Base-by-base conservation (phyloP, 2,888 invertebrate genomes). In the Eristalis intricaria region DNA sequence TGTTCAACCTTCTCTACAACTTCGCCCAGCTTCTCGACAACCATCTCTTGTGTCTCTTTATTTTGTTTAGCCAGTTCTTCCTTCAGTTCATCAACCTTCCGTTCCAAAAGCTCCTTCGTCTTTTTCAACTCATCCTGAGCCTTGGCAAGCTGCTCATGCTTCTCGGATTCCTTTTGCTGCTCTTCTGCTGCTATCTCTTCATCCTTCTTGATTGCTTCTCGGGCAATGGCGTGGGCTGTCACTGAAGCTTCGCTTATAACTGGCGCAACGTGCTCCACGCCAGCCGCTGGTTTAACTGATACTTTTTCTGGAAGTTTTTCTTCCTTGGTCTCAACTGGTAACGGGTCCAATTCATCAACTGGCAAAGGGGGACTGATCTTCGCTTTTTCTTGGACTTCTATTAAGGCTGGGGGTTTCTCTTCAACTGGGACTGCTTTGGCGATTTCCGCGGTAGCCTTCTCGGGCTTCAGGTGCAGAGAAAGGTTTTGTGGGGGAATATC, bases 181-280 rank as follows among this genome's bases (percentile, higher is more conserved):
- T 92, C 91, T 66, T 93, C 93, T 2, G 91, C 91, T 2, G 91
- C 91, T 35, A 92, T 91, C 78, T 92, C 91, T 58, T 93, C 92
- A 61, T 94, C 93, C 89, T 94, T 94, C 88, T 94, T 94, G 74
- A 93, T 93, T 22, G 93, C 93, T 60, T 93, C 93, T 2, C 93
- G 93, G 63, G 92, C 91, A 43, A 93, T 93, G 43, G 90, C 73
- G 63, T 81, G 84, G 3, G 75, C 26, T 50, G 63, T 74, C 2
- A 60, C 11, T 32, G 81, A 43, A 0, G 38, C 38, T 50, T 78
- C 66, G 26, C 38, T 76, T n/a, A 40, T 63, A 38, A 63, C 63
- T n/a, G 78, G 15, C 61, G 66, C 35, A 15, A 32, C n/a, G n/a
- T n/a, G 35, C 26, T 32, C 77, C 15, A 65, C 60, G 23, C 77